Evolutionary conservation across 1,140 invertebrate species (phyloP).

Genomic region (Ostrea edulis): DNA sequence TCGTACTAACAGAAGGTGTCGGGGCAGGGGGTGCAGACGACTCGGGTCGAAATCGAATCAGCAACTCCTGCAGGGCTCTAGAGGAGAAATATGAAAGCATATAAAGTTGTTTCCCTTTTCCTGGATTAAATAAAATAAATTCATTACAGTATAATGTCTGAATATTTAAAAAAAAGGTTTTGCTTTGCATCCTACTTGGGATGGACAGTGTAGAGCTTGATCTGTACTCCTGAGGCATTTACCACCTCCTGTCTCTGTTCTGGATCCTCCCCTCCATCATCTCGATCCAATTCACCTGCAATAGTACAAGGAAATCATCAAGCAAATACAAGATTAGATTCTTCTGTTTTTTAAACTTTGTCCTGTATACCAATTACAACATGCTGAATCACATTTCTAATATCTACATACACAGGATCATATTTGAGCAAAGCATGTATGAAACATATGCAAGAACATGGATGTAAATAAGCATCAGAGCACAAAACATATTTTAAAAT

Average conservation of each 20-base stretch:
- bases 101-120: too few species aligned
- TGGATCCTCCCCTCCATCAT: slow-evolving; percentile 76
- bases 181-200: slow-evolving; percentile 82
- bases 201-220: slow-evolving; percentile 89
- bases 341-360: too few species aligned
- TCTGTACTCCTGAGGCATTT: slow-evolving; percentile 55
- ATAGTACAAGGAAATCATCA: background rate
- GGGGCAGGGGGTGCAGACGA: slow-evolving; percentile 62
- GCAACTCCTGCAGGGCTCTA: slow-evolving; percentile 89
- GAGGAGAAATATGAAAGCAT: background rate
- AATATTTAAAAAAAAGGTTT: too few species aligned
- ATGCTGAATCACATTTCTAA: background rate
- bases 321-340: too few species aligned
- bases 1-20: slow-evolving; percentile 71
- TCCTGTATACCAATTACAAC: too few species aligned
- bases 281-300: slow-evolving; percentile 74
- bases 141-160: too few species aligned
- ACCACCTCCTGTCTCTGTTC: slow-evolving; percentile 64
- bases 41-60: slow-evolving; percentile 87
- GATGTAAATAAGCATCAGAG: too few species aligned
- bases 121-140: too few species aligned
- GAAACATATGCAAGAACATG: background rate
- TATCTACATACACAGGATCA: background rate
- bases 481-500: too few species aligned
- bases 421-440: background rate